Conservation (phyloP, 2,888 invertebrate species). For the Apantesis nais region DNA sequence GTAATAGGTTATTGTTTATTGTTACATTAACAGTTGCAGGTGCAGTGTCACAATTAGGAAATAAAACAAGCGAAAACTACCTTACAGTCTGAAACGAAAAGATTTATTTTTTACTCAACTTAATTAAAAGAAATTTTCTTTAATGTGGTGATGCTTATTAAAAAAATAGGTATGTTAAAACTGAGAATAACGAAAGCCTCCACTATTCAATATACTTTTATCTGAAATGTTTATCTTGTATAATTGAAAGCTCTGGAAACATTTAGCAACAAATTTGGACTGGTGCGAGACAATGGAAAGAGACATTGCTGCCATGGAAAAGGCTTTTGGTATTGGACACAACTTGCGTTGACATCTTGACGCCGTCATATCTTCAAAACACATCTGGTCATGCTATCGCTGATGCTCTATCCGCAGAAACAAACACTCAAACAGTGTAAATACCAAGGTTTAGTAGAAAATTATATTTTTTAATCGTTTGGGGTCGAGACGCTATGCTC, state of each 20-base stretch:
- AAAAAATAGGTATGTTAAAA: constrained; percentile 37
- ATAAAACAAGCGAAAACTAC: neutral
- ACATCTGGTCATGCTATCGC: too few relatives aligned
- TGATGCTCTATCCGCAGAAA: too few relatives aligned
- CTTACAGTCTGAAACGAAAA: neutral
- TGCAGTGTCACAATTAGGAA: neutral
- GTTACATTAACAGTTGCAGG: neutral
- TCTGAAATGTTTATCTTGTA: constrained; percentile 23
- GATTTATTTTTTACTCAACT: constrained; percentile 13
- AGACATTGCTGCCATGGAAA: too few relatives aligned
- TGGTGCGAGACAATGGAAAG: too few relatives aligned
- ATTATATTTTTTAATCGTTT: too few relatives aligned
- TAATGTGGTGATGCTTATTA: constrained; percentile 23
- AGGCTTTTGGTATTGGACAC: too few relatives aligned
- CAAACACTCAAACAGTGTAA: too few relatives aligned
- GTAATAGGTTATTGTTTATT: too few relatives aligned
- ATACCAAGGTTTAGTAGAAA: too few relatives aligned
- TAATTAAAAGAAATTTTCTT: constrained; percentile 25
- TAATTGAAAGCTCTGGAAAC: constrained; percentile 13
- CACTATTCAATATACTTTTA: constrained; percentile 31
- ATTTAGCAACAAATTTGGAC: neutral
- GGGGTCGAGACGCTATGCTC: too few relatives aligned
- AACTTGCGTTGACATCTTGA: too few relatives aligned
- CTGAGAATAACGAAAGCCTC: constrained; percentile 30
- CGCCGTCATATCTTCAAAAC: too few relatives aligned